Evolutionary conservation across 2,113 vertebrate genomes (phyloP).

Genomic region (Clarias macrocephalus): DNA sequence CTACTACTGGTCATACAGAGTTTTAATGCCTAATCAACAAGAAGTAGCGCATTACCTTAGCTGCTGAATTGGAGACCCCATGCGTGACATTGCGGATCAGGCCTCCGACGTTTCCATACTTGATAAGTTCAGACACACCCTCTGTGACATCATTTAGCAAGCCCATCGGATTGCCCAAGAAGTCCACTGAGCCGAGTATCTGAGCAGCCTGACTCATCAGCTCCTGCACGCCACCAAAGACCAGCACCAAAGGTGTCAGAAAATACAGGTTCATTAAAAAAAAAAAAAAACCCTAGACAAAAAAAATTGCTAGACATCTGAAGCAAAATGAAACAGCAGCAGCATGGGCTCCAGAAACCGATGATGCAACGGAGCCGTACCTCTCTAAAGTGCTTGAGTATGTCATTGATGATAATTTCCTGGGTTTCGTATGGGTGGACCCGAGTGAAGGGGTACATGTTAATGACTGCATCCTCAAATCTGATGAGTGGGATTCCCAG

Average conservation of each 20-base stretch:
- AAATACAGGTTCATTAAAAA: not conserved
- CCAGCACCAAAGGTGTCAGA: not conserved
- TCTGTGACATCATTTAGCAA: conserved; percentile 93
- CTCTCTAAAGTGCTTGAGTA: conserved; percentile 96
- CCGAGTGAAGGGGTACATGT: conserved; percentile 92
- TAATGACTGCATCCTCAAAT: conserved; percentile 94
- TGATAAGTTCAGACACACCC: conserved; percentile 90
- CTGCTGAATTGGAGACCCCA: conserved; percentile 95
- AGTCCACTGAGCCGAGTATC: conserved; percentile 96
- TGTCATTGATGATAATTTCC: conserved; percentile 93
- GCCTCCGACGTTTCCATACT: conserved; percentile 92
- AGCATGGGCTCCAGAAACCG: not conserved
- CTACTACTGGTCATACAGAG: not conserved
- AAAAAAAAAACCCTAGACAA: accelerated
- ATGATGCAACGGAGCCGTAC: conserved; percentile 63
- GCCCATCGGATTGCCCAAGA: conserved; percentile 97
- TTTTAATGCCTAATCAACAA: not conserved
- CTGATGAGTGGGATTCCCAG: conserved; percentile 90
- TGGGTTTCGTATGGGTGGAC: conserved; percentile 96
- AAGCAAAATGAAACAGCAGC: not conserved
- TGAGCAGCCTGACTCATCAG: conserved; percentile 94
- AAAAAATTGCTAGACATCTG: not conserved
- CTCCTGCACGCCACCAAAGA: conserved; percentile 71
- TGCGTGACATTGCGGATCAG: conserved; percentile 96
- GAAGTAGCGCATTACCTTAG: conserved; percentile 79